These are phyloP conservation scores for Andrena cerasifolii DNA, from an alignment of 1,140 invertebrate genomes.

Conservation along the genomic window DNA sequence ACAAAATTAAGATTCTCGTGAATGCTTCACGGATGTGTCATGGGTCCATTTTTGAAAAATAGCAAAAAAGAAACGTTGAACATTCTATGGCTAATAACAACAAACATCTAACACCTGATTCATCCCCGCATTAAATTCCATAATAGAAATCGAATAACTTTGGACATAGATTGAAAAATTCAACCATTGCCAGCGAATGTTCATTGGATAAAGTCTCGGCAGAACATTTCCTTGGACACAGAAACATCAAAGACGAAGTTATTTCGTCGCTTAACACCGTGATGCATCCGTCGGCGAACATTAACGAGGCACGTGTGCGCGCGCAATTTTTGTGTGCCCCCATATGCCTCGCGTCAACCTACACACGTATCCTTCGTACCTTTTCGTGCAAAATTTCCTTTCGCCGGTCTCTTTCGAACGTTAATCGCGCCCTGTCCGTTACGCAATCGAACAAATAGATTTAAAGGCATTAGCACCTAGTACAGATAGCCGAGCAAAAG, in stretches of 20 bases:
- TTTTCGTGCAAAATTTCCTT: slow-evolving; percentile 26
- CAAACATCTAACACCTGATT: too few relatives aligned
- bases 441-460: not conserved
- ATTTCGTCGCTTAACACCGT: not conserved
- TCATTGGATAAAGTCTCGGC: too few relatives aligned
- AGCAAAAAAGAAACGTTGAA: not conserved
- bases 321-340: not conserved
- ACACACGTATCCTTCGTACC: slow-evolving; percentile 36
- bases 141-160: too few relatives aligned
- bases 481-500: not conserved
- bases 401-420: slow-evolving; percentile 4
- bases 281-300: slow-evolving; percentile 50
- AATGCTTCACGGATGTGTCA: slow-evolving; percentile 33
- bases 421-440: not conserved
- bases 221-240: too few relatives aligned
- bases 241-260: not conserved
- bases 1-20: slow-evolving; percentile 27
- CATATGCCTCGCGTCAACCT: slow-evolving; percentile 1
- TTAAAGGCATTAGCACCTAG: not conserved
- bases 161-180: too few relatives aligned
- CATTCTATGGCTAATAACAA: not conserved
- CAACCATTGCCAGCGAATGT: too few relatives aligned
- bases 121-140: too few relatives aligned
- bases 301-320: not conserved
- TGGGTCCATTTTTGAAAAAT: not conserved